These are phyloP conservation scores for Temnopleurus reevesii DNA, from an alignment of 53 echinoderm and acorn worm genomes.

Conservation along the genomic window DNA sequence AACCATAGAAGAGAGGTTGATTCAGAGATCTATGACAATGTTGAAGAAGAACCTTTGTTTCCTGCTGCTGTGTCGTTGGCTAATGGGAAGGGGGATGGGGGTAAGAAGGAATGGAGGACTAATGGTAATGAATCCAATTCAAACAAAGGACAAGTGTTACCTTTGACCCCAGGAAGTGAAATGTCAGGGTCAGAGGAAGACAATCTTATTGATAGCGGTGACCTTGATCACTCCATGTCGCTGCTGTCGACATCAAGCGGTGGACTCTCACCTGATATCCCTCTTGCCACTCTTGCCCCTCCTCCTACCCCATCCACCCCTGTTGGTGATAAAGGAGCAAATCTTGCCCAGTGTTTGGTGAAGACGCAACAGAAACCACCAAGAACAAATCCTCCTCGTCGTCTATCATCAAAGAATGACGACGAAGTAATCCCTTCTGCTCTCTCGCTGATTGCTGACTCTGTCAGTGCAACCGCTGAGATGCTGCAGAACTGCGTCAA, in stretches of 20 bases:
- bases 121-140: constrained; percentile 34
- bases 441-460: constrained; percentile 60
- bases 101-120: constrained; percentile 50
- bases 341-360: constrained; percentile 58
- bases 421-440: constrained; percentile 49
- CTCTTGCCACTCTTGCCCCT: constrained; percentile 66
- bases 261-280: constrained; percentile 55
- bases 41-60: constrained; percentile 39
- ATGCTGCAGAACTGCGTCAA: constrained; percentile 60
- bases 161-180: constrained; percentile 54
- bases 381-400: background rate
- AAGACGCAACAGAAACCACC: constrained; percentile 11
- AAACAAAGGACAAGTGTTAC: constrained; percentile 42
- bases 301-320: constrained; percentile 76
- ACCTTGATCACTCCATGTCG: constrained; percentile 63
- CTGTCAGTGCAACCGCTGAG: constrained; percentile 63
- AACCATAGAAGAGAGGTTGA: constrained; percentile 22
- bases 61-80: background rate
- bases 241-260: constrained; percentile 72
- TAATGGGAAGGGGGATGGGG: background rate
- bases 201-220: constrained; percentile 38
- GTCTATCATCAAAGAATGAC: background rate
- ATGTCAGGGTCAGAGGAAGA: constrained; percentile 59
- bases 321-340: constrained; percentile 35
- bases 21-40: constrained; percentile 52